Evolutionary conservation across 2,113 vertebrate genomes (phyloP), one percentile per base, ranked within the genome.

Genomic region (Spheniscus mendiculus): DNA sequence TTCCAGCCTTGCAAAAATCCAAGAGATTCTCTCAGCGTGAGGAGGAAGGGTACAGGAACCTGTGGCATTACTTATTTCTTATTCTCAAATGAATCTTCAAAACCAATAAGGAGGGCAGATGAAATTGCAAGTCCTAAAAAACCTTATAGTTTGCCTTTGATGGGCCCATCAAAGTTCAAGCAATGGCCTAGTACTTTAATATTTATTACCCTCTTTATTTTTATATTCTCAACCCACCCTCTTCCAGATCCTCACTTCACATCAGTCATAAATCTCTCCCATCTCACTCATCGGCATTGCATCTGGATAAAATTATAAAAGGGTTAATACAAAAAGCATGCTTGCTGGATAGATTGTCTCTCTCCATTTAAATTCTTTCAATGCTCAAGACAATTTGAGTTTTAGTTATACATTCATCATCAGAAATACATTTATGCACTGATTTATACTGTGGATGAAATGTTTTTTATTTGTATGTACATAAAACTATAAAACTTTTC

Each of bases 261-360:
- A 91, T 58, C n/a, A 62, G 49, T 45, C 89, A 83, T 96, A 97
- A 97, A 96, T 97, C 84, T 79, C 62, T 65, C 78, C 70, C 82
- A 94, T 90, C 87, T 91, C 87, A 94, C 91, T 93, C 87, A 96
- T 58, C 38, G 1, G 73, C 38, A 66, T 59, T 67, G 72, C 94
- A 97, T 97, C 94, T 96, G 87, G 76, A 94, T 40, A 87, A 87
- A 88, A 95, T 97, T 96, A 96, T 62, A 94, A 88, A 97, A 90
- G 72, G 72, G 89, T 96, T 92, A 97, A 97, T 73, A 93, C 4
- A 88, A 94, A 95, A 92, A 83, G 49, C 70, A 76, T 93, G 87
- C 45, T 85, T 82, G 66, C 81, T 72, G 83, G 62, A 53, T 79
- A 79, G 44, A 87, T 15, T 63, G 40, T 77, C 50, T 82, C 56